Conservation (phyloP, 2,797 vertebrate genomes). For the Centropyge bicolor region DNA sequence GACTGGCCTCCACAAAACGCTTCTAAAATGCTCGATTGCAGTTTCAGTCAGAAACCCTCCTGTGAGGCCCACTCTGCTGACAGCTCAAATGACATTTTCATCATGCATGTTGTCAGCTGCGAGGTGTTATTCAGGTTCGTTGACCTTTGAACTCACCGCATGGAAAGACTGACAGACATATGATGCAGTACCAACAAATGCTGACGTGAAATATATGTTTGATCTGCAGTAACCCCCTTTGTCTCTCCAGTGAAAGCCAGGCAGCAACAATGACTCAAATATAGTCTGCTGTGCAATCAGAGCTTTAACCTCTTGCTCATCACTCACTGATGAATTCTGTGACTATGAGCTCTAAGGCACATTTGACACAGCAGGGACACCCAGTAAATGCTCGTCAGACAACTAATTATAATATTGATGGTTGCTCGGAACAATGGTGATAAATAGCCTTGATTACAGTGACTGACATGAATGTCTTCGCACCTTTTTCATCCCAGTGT, state of each 20-base stretch:
- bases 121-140: constrained; percentile 56
- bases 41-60: constrained; percentile 19
- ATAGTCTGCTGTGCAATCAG: constrained; percentile 35
- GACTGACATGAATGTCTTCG: constrained; percentile 15
- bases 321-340: constrained; percentile 27
- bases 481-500: not conserved
- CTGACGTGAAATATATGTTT: constrained; percentile 66
- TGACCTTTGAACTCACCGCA: constrained; percentile 53
- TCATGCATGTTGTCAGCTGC: constrained; percentile 43
- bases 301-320: constrained; percentile 42
- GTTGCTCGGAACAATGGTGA: constrained; percentile 37
- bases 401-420: constrained; percentile 59
- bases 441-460: constrained; percentile 57
- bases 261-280: constrained; percentile 41
- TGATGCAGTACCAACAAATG: constrained; percentile 45
- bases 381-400: constrained; percentile 21
- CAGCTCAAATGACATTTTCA: constrained; percentile 44
- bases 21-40: not conserved
- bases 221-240: constrained; percentile 74
- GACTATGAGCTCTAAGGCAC: constrained; percentile 17
- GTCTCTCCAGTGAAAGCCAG: constrained; percentile 49
- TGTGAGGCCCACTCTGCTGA: constrained; percentile 9
- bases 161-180: constrained; percentile 31
- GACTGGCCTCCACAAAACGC: constrained; percentile 4
- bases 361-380: constrained; percentile 51